phyloP scores from a whole-genome alignment of 2,888 invertebrate species.

The Rotaria macrura region DNA sequence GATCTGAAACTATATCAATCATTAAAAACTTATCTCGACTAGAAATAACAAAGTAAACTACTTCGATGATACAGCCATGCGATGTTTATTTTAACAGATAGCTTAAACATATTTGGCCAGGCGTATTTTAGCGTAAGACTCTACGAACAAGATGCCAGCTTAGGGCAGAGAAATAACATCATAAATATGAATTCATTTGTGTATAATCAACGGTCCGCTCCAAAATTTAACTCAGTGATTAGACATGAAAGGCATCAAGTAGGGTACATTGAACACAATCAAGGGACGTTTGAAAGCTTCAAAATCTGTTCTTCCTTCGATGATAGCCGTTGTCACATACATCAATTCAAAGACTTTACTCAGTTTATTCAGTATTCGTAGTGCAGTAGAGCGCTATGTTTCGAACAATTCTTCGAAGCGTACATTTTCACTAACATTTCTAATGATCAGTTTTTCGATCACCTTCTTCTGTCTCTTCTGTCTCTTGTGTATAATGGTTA shows the following conservation, averaged over 20 bases:
- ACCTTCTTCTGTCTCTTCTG: no score
- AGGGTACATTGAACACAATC: neutral
- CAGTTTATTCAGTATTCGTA: neutral
- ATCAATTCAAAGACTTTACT: neutral
- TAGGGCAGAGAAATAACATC: neutral
- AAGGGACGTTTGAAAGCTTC: neutral
- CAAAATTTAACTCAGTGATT: neutral
- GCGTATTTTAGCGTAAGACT: no score
- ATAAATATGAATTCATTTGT: neutral
- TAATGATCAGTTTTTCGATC: neutral
- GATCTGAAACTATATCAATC: no score
- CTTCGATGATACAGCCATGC: no score
- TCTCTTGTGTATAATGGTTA: no score
- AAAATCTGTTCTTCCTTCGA: neutral
- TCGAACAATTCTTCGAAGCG: neutral
- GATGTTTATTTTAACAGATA: no score
- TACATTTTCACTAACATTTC: neutral
- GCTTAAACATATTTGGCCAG: no score
- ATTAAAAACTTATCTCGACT: no score
- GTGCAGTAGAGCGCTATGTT: neutral
- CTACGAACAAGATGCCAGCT: neutral
- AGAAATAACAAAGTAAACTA: no score
- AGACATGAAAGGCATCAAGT: neutral
- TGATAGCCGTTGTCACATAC: neutral
- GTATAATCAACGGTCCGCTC: neutral